Percentiles rank a stretch among this genome's conserved stretches.
Conservation (phyloP, 2,888 invertebrate species). For the Caenorhabditis becei region DNA sequence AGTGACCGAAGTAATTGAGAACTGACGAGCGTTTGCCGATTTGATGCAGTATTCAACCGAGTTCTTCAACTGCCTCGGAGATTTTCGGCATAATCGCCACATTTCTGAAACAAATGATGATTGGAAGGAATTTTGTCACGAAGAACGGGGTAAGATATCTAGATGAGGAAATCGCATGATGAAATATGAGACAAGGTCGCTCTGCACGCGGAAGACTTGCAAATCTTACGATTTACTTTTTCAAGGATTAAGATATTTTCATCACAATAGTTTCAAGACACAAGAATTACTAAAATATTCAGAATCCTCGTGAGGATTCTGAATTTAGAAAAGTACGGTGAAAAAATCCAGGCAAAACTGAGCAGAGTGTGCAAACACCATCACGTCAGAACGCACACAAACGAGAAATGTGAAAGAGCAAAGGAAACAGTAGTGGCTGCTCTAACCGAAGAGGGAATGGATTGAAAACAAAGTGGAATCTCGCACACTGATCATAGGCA, state of each 20-base stretch:
- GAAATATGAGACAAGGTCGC: slow-evolving; percentile 4
- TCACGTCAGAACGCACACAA: slow-evolving; percentile 25
- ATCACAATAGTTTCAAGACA: neutral
- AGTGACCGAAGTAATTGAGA: slow-evolving; percentile 33
- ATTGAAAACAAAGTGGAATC: no score
- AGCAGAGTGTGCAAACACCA: slow-evolving; percentile 30
- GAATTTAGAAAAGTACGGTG: slow-evolving; percentile 13
- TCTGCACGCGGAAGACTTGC: neutral
- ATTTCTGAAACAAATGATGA: slow-evolving; percentile 30
- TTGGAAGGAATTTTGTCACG: neutral
- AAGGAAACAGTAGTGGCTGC: no score
- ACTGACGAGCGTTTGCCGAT: slow-evolving; percentile 24
- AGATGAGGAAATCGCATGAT: slow-evolving; percentile 24
- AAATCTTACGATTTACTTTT: neutral
- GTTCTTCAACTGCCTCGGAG: slow-evolving; percentile 47
- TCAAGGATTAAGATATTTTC: slow-evolving; percentile 1
- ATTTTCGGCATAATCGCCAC: slow-evolving; percentile 65
- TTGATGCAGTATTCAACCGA: slow-evolving; percentile 37
- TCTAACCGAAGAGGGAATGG: no score
- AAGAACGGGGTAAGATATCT: neutral
- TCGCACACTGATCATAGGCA: no score
- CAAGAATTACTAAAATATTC: neutral
- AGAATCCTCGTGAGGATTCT: neutral
- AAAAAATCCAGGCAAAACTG: slow-evolving; percentile 1
- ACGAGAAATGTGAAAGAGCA: neutral